These are phyloP conservation scores for Pipistrellus nathusii DNA, from an alignment of 2,797 vertebrate genomes.

Conservation along the genomic window DNA sequence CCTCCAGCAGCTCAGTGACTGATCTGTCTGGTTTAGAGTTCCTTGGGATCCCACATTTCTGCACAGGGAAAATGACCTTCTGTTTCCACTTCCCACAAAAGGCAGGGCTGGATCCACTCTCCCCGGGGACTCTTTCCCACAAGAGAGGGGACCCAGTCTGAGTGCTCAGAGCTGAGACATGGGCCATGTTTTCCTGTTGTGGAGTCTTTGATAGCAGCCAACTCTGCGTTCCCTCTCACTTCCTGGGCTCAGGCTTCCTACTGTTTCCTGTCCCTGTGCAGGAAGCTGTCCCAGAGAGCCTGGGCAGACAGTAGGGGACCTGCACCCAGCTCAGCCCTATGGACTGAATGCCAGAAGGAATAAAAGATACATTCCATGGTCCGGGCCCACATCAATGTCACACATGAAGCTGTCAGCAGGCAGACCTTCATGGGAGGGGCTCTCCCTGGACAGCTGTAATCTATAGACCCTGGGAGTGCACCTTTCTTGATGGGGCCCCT, in stretches of 20 bases:
- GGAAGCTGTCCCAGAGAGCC: not conserved
- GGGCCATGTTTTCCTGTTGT: not conserved
- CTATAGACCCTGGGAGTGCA: not conserved
- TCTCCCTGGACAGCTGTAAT: not conserved
- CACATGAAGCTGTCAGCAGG: not conserved
- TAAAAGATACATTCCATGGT: not conserved
- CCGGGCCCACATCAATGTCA: not conserved
- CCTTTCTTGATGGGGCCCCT: not conserved
- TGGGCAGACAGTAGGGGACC: fast-evolving
- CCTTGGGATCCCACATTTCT: not conserved
- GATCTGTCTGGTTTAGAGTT: not conserved
- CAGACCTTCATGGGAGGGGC: not conserved
- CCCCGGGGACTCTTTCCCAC: not conserved
- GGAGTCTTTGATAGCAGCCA: not conserved
- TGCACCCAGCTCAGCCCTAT: not conserved
- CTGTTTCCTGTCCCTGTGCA: not conserved
- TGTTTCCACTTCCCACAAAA: not conserved
- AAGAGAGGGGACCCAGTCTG: not conserved
- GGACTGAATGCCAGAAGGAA: not conserved
- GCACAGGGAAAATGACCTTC: not conserved
- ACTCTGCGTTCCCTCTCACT: not conserved
- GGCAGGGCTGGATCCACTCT: not conserved
- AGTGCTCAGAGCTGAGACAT: not conserved
- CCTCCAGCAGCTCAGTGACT: not conserved
- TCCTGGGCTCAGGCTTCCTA: not conserved